Evolutionary conservation across 2,888 invertebrate species (phyloP), one percentile per base, ranked within the genome.

Genomic region (Protodeltote pygarga): DNA sequence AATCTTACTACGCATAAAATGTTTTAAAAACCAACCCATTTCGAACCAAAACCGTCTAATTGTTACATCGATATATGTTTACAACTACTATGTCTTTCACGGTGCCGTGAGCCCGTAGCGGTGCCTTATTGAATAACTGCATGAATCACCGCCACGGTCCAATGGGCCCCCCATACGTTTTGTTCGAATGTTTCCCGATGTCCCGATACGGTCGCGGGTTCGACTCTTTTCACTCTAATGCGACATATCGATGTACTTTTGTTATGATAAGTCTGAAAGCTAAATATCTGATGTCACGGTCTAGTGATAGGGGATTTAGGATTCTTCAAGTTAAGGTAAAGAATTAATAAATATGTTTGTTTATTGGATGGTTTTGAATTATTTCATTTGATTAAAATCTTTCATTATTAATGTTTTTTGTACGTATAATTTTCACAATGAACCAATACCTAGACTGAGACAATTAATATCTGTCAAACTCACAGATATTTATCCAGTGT

Each of bases 41-140:
- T 6, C 11, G 8, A 21, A 13, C 15, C 23, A 39, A 37, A 32
- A 24, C 29, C 1, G 1, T 17, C 19, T 55, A 41, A 59, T 59
- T 54, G 37, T 61, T 41, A 49, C 38, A 60, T 46, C 34, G 39
- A 46, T 63, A 53, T 16, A 15, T 3, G 10, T 33, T 3, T 13
- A 38, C 24, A 29, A 20, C 42, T 33, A 6, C 20, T 31, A 35
- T 35, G 10, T 33, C 19, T 74, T 75, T 76, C 73, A 79, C 76
- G 77, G 81, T 71, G 60, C 63, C 69, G 73, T 81, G 79, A 79
- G 75, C 78, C 77, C 75, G 75, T 66, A 78, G 75, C 75, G 66
- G 65, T 73, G 77, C 80, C 73, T 87, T 88, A 90, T 89, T 87
- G 85, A 89, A 90, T 89, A 87, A 87, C 81, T 83, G 87, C 83